These are phyloP conservation scores for Carlito syrichta DNA, from an alignment of 2,113 vertebrate species.

Conservation along the genomic window DNA sequence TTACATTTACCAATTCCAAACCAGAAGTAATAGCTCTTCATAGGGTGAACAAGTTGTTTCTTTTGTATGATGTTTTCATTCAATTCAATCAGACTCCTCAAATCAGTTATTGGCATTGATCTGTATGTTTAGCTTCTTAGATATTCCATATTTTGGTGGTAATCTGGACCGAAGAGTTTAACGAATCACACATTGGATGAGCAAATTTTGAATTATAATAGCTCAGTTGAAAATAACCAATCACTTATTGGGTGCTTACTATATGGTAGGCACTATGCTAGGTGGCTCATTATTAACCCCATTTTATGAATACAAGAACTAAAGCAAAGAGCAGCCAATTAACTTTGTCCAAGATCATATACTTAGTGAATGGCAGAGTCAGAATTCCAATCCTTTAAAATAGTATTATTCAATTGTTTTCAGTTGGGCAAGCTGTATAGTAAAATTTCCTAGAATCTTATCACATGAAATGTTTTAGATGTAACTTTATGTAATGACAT, in stretches of 20 bases:
- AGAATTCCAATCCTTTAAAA: neutral
- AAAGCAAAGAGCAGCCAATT: slow-evolving; percentile 9
- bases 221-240: neutral
- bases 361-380: neutral
- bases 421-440: neutral
- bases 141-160: neutral
- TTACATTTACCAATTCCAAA: neutral
- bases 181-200: neutral
- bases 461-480: neutral
- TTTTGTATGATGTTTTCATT: slow-evolving; percentile 16
- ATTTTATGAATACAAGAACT: slow-evolving; percentile 33
- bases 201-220: neutral
- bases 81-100: neutral
- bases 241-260: neutral
- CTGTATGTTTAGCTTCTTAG: neutral
- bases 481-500: neutral
- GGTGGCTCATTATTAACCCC: neutral
- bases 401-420: slow-evolving; percentile 15
- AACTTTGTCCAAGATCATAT: neutral
- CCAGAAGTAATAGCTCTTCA: neutral
- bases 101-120: neutral
- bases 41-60: neutral
- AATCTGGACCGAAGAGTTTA: neutral
- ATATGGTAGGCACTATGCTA: neutral
- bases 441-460: slow-evolving; percentile 37